Evolutionary conservation across 2,888 invertebrate genomes (phyloP).

Genomic region (Chalcis sispes): DNA sequence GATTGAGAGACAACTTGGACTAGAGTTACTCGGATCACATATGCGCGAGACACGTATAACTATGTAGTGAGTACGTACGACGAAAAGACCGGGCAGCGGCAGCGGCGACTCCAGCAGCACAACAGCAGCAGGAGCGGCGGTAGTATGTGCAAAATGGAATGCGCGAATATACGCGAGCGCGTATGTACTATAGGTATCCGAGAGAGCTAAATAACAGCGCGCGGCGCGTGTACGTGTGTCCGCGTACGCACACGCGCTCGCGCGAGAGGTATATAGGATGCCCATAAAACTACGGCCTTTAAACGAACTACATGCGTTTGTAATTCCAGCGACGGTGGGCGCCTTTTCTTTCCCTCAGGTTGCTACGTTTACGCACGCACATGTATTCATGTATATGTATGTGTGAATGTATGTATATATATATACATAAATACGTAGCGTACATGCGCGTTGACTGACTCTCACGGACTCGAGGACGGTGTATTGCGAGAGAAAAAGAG

Average conservation of each 20-base stretch:
- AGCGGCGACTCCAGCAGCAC: no score
- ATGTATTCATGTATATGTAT: background rate
- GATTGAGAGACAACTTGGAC: no score
- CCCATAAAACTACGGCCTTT: slow-evolving; percentile 71
- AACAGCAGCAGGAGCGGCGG: no score
- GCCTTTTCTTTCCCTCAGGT: slow-evolving; percentile 49
- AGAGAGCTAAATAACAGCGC: slow-evolving; percentile 69
- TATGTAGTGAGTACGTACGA: no score
- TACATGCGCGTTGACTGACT: no score
- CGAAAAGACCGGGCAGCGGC: no score
- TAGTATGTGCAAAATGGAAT: slow-evolving; percentile 44
- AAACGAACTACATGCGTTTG: slow-evolving; percentile 71
- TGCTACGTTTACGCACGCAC: slow-evolving; percentile 11
- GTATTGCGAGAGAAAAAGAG: slow-evolving; percentile 6
- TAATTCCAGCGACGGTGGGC: slow-evolving; percentile 63
- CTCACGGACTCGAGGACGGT: no score
- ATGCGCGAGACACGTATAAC: background rate
- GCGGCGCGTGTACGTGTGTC: slow-evolving; percentile 45
- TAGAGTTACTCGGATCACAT: background rate
- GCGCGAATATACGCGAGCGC: slow-evolving; percentile 39
- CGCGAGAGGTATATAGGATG: slow-evolving; percentile 60
- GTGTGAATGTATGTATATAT: background rate
- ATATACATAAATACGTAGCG: no score
- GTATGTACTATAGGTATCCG: slow-evolving; percentile 54
- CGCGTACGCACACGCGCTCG: slow-evolving; percentile 55